Base-by-base conservation (phyloP, 1,140 invertebrate genomes). In the Phthorimaea operculella region DNA sequence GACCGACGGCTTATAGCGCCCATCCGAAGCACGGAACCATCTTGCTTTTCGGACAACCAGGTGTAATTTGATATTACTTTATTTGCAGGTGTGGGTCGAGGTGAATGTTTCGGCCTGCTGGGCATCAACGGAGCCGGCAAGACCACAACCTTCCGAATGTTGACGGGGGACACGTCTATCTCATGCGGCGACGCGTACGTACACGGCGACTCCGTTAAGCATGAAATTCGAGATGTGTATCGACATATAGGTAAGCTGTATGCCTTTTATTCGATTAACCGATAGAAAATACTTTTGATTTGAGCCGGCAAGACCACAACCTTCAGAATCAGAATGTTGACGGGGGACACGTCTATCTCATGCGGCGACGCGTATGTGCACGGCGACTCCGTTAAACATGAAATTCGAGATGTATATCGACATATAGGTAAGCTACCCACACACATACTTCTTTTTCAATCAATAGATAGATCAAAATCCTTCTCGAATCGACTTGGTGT, bases 251-350 rank as follows among this genome's bases (percentile, higher is more conserved):
- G 80, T 83, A 49, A 21, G 42, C 64, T n/a, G n/a, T n/a, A n/a
- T n/a, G n/a, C n/a, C n/a, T n/a, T n/a, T n/a, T n/a, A n/a, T n/a
- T n/a, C n/a, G n/a, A n/a, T n/a, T n/a, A n/a, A n/a, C n/a, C n/a
- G n/a, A n/a, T n/a, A n/a, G n/a, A n/a, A n/a, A n/a, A n/a, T n/a
- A n/a, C n/a, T n/a, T n/a, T n/a, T n/a, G n/a, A n/a, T n/a, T n/a
- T n/a, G n/a, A n/a, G n/a, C n/a, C n/a, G n/a, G n/a, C n/a, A n/a
- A n/a, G n/a, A n/a, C n/a, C n/a, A n/a, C n/a, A n/a, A n/a, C n/a
- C n/a, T n/a, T n/a, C n/a, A n/a, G n/a, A n/a, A n/a, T n/a, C 72
- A 92, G 93, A 76, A 96, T 96, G 93, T 79, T 96, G 55, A 97
- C 95, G 0, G 96, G 96, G n/a, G 93, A 94, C 79, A 87, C 91